A percentile compares a stretch with the other conserved stretches of the same genome.
Evolutionary conservation across 2,113 vertebrate genomes (phyloP).

Genomic region (Potamarius usumacintae): DNA sequence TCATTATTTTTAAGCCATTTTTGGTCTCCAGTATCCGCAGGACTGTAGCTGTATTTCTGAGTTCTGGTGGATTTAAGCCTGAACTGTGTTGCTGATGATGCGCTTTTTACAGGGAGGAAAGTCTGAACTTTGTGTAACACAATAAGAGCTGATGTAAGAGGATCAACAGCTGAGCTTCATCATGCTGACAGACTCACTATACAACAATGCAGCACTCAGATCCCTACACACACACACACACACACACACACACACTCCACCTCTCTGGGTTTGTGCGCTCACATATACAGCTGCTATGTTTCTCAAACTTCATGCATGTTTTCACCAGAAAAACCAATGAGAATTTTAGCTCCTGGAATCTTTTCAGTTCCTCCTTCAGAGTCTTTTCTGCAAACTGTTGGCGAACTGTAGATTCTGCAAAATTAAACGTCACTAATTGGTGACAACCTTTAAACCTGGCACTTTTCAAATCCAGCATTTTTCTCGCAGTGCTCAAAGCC

Average conservation of each 20-base stretch:
- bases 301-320: neutral
- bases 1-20: too few species aligned
- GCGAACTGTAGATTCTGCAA: neutral
- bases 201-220: slow-evolving; percentile 1
- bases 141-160: neutral
- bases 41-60: neutral
- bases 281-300: neutral
- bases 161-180: neutral
- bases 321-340: neutral
- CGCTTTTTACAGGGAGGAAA: neutral
- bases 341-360: neutral
- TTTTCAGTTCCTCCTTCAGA: neutral
- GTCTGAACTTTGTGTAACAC: neutral
- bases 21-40: neutral
- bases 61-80: neutral
- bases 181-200: slow-evolving; percentile 3
- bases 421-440: neutral
- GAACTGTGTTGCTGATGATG: neutral
- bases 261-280: neutral
- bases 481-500: neutral
- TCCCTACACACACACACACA: neutral
- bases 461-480: neutral
- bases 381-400: neutral
- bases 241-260: neutral
- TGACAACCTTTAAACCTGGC: too few species aligned